phyloP scores from a whole-genome alignment of 2,113 vertebrate species.

The Sula dactylatra region DNA sequence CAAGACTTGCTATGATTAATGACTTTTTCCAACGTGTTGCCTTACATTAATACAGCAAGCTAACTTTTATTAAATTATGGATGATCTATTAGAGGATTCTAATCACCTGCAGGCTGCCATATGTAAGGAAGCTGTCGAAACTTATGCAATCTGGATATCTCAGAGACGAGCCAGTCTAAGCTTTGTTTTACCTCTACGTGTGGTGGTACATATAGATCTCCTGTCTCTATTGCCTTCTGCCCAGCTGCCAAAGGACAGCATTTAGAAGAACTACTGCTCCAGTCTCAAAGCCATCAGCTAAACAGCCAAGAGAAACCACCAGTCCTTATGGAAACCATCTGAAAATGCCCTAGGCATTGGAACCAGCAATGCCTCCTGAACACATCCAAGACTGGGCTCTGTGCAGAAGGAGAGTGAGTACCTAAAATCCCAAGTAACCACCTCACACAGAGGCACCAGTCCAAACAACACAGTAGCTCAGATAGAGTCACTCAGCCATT shows the following conservation, averaged over 20 bases:
- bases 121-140: not conserved
- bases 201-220: not conserved
- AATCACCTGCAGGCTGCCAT: constrained; percentile 21
- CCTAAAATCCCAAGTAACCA: not conserved
- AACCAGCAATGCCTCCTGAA: not conserved
- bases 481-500: not conserved
- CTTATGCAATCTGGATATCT: not conserved
- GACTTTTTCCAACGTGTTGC: constrained; percentile 46
- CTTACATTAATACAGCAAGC: not conserved
- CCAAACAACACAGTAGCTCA: not conserved
- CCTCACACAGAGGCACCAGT: not conserved
- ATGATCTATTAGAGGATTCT: not conserved
- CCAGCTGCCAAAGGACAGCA: not conserved
- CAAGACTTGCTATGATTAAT: constrained; percentile 72
- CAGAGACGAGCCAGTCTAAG: not conserved
- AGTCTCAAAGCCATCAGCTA: not conserved
- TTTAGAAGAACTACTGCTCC: not conserved
- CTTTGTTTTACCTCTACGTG: not conserved
- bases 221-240: not conserved
- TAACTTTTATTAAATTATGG: not conserved
- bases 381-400: too few species aligned
- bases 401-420: not conserved
- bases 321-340: not conserved
- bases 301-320: not conserved
- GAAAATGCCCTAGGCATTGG: accelerated